Conservation (phyloP, 1,140 invertebrate genomes). For the Philopotamus ludificatus region DNA sequence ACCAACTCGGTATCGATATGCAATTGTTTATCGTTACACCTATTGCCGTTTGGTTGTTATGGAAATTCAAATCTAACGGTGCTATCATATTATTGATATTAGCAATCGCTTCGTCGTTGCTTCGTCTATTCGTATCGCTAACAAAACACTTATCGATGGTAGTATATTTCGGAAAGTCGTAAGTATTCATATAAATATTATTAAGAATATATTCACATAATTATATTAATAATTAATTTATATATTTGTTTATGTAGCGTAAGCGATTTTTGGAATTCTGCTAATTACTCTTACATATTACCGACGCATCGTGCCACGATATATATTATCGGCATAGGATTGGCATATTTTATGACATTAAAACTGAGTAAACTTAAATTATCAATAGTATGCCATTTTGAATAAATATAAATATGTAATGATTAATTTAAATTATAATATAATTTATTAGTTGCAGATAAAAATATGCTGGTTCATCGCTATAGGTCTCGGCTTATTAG, state of each 20-base stretch:
- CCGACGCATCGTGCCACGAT: conserved; percentile 69
- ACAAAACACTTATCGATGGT: conserved; percentile 66
- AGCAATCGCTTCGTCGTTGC: conserved; percentile 61
- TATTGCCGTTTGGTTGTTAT: conserved; percentile 65
- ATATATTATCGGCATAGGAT: conserved; percentile 66
- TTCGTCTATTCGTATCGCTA: conserved; percentile 66
- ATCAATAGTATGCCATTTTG: conserved; percentile 42
- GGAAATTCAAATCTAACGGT: conserved; percentile 63
- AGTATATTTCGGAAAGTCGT: conserved; percentile 73
- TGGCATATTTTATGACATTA: conserved; percentile 56
- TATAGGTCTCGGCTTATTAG: conserved; percentile 54
- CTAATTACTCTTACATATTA: conserved; percentile 67
- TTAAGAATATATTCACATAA: neutral
- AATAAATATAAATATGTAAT: neutral
- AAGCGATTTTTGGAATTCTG: conserved; percentile 64
- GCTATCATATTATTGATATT: conserved; percentile 52
- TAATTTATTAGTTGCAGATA: conserved; percentile 55
- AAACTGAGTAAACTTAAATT: conserved; percentile 46
- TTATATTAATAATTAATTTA: conserved; percentile 6
- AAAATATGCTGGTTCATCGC: conserved; percentile 58
- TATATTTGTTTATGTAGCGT: conserved; percentile 54
- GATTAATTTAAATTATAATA: neutral
- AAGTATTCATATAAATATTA: too few relatives aligned
- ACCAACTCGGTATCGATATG: conserved; percentile 77
- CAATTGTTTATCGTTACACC: conserved; percentile 72